phyloP scores from a whole-genome alignment of 1,140 invertebrate species.

The Drosophila burlai region DNA sequence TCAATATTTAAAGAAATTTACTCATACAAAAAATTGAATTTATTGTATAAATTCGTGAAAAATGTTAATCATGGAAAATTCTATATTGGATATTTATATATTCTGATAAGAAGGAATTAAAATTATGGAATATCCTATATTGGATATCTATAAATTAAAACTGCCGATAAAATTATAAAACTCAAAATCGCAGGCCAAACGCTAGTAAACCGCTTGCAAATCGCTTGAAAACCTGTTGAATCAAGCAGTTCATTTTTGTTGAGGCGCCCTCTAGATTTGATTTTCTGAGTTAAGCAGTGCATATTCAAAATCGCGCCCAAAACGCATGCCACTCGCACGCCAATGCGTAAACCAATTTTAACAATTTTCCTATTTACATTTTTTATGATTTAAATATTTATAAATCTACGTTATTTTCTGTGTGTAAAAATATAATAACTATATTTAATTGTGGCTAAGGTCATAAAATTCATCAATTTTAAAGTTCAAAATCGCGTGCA shows the following conservation, averaged over 20 bases:
- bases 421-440: neutral
- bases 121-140: too few species aligned
- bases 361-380: neutral
- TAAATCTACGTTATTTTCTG: neutral
- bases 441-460: too few species aligned
- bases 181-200: neutral
- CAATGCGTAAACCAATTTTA: too few species aligned
- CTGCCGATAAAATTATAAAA: too few species aligned
- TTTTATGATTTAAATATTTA: neutral
- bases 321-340: neutral
- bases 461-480: too few species aligned
- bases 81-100: too few species aligned
- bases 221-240: conserved; percentile 8
- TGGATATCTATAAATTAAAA: too few species aligned
- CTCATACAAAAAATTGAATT: neutral
- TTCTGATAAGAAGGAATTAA: neutral
- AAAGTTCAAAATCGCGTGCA: too few species aligned
- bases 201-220: neutral
- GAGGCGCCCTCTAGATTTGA: neutral
- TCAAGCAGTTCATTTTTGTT: neutral
- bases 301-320: neutral
- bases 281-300: neutral
- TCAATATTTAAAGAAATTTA: neutral
- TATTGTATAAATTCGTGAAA: neutral
- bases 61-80: neutral